Conservation (phyloP, 2,888 invertebrate species). For the Nebria brevicollis region DNA sequence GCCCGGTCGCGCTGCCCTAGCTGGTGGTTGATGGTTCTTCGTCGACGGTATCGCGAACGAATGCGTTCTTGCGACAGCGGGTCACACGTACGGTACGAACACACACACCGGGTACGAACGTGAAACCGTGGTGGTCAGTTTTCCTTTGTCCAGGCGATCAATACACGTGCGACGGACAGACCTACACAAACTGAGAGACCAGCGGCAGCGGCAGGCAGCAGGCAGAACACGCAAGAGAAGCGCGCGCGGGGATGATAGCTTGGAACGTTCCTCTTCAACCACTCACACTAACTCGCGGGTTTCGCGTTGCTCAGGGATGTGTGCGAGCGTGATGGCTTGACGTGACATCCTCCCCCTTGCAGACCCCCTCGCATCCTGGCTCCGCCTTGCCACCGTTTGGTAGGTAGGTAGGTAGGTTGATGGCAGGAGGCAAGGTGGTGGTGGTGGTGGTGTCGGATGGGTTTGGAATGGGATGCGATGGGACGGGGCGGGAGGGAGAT, state of each 20-base stretch:
- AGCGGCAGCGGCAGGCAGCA: slow-evolving; percentile 49
- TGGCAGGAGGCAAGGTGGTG: too few relatives aligned
- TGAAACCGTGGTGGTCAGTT: slow-evolving; percentile 63
- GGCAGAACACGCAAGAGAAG: slow-evolving; percentile 48
- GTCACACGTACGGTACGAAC: slow-evolving; percentile 18
- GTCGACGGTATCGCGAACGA: slow-evolving; percentile 4
- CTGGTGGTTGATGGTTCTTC: slow-evolving; percentile 6
- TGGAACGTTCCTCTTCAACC: slow-evolving; percentile 37
- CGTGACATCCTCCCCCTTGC: slow-evolving; percentile 67
- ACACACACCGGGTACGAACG: slow-evolving; percentile 47
- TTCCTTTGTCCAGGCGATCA: slow-evolving; percentile 65
- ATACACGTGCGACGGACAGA: slow-evolving; percentile 59
- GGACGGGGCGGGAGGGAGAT: slow-evolving; percentile 47
- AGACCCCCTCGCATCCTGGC: slow-evolving; percentile 56
- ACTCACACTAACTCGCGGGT: slow-evolving; percentile 50
- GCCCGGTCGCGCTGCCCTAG: not conserved
- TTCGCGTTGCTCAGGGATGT: slow-evolving; percentile 53
- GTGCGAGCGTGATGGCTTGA: slow-evolving; percentile 65
- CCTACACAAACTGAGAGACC: slow-evolving; percentile 55
- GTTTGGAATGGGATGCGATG: too few relatives aligned
- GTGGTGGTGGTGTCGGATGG: too few relatives aligned
- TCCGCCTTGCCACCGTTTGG: slow-evolving; percentile 51
- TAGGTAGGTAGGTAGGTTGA: too few relatives aligned
- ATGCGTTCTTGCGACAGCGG: slow-evolving; percentile 9
- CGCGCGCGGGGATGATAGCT: slow-evolving; percentile 49